Evolutionary conservation across 2,888 invertebrate species (phyloP).

Genomic region (Lottia scabra): DNA sequence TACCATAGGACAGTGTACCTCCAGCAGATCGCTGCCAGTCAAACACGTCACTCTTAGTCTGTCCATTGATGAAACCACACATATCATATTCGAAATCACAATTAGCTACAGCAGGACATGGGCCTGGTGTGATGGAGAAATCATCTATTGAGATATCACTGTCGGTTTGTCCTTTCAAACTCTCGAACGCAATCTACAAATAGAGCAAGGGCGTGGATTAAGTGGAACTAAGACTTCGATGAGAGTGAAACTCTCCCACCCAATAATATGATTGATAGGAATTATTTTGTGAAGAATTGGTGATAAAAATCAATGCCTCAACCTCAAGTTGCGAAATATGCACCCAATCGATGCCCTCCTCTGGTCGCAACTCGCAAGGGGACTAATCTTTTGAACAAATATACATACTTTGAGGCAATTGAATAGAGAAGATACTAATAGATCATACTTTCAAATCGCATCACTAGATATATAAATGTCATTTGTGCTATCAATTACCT

Average conservation of each 20-base stretch:
- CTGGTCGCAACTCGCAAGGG: too few species aligned
- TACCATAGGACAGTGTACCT: slow-evolving; percentile 41
- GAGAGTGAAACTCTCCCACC: too few species aligned
- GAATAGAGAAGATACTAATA: neutral
- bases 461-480: neutral
- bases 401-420: too few species aligned
- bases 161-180: slow-evolving; percentile 46
- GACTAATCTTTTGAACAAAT: too few species aligned
- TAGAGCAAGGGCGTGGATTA: too few species aligned
- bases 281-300: too few species aligned
- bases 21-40: slow-evolving; percentile 63
- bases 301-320: too few species aligned
- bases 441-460: neutral
- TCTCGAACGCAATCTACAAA: slow-evolving; percentile 57
- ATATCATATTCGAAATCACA: slow-evolving; percentile 62
- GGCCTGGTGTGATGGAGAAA: slow-evolving; percentile 45
- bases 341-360: too few species aligned
- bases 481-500: neutral
- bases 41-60: slow-evolving; percentile 46
- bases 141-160: slow-evolving; percentile 64
- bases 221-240: too few species aligned
- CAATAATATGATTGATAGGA: too few species aligned
- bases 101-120: slow-evolving; percentile 52
- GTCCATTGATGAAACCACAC: slow-evolving; percentile 56
- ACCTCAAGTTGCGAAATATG: too few species aligned